phyloP scores from a whole-genome alignment of 2,797 vertebrate genomes.

The Leptatherina wallacei region DNA sequence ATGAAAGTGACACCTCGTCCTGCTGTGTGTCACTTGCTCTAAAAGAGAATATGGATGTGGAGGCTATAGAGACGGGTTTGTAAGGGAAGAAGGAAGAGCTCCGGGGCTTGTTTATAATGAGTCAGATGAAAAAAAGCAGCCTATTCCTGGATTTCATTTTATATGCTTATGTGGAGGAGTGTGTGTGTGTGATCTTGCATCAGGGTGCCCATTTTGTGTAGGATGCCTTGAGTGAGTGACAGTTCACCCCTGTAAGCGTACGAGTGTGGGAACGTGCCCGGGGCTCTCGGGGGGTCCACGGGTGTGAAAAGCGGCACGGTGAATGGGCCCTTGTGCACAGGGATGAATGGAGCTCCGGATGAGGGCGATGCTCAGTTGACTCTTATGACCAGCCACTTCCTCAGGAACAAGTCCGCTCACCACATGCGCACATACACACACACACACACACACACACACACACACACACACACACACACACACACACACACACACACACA shows the following conservation, averaged over 20 bases:
- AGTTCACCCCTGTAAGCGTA: conserved; percentile 59
- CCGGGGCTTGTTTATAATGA: conserved; percentile 67
- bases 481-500: too few species aligned
- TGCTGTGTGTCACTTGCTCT: conserved; percentile 62
- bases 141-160: conserved; percentile 60
- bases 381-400: conserved; percentile 71
- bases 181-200: conserved; percentile 35
- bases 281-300: conserved; percentile 31
- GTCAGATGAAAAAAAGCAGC: conserved; percentile 57
- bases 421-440: conserved; percentile 27
- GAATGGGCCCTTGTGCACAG: conserved; percentile 81
- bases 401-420: conserved; percentile 48
- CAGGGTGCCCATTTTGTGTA: conserved; percentile 45
- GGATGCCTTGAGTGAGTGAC: conserved; percentile 61
- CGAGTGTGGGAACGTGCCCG: conserved; percentile 52
- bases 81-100: conserved; percentile 26
- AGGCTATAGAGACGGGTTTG: conserved; percentile 41
- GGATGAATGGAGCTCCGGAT: conserved; percentile 82
- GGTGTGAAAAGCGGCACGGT: conserved; percentile 71
- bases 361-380: conserved; percentile 78
- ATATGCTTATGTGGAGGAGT: conserved; percentile 32
- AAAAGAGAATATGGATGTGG: conserved; percentile 48
- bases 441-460: conserved; percentile 23
- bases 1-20: conserved; percentile 67
- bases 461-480: conserved; percentile 21